Evolutionary conservation across 1,140 invertebrate genomes (phyloP), one percentile per base, ranked within the genome.

Genomic region (Pogonomyrmex californicus): DNA sequence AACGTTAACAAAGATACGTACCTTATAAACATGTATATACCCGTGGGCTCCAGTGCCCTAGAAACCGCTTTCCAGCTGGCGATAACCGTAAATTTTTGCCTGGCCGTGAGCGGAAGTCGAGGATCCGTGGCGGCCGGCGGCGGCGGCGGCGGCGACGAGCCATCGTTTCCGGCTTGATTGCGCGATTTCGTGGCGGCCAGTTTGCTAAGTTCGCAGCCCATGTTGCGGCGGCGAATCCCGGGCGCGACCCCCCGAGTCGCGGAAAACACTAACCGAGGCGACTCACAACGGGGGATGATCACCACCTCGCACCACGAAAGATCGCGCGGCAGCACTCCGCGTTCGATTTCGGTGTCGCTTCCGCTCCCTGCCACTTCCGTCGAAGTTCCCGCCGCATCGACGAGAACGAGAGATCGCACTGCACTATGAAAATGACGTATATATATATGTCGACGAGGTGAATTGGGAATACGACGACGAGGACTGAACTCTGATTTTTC

Each of bases 21-120:
- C 98, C 98, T 98, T 93, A 98, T 96, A 94, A 99, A 98, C 98
- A 99, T 99, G 94, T 97, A 97, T 88, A 99, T 97, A 23, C 98
- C 98, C 41, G 98, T 98, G 17, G 97, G 96, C 94, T 98, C 98
- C 96, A 98, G 98, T 1, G 98, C 98, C 88, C 98, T 96, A 63
- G 97, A 97, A 86, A 98, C 98, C 4, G 97, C 98, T 93, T 98
- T 98, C 98, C 98, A 99, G 14, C 98, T 98, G 2, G 98, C 98
- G 54, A 98, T 96, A 95, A 99, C 98, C 85, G 96, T 97, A 94
- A 98, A 98, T 94, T 98, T 98, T 95, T 99, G 98, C 92, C 97
- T 97, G 4, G 97, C 97, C 1, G 97, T 98, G 33, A 99, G 96
- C 0, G 98, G 98, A 83, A 98, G 96, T 56, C 98, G 94, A 1